These are phyloP conservation scores for Graptemys geographica DNA, from an alignment of 2,797 vertebrate genomes.

Conservation along the genomic window DNA sequence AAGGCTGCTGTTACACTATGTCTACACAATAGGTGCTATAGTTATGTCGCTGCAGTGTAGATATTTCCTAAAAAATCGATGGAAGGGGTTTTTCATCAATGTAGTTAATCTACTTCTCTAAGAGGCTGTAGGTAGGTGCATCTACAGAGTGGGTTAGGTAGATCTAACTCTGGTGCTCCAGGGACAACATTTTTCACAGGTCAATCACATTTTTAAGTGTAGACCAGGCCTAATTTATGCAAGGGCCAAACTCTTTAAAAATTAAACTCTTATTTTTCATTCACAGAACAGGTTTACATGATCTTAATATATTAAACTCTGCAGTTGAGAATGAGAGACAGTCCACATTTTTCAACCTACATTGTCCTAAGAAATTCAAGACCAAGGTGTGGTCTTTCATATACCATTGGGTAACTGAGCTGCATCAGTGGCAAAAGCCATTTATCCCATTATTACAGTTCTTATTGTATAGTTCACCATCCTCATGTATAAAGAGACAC, in stretches of 20 bases:
- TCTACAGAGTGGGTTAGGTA: no score
- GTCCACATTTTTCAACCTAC: background rate
- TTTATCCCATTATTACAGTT: background rate
- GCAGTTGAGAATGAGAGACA: background rate
- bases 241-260: conserved; percentile 48
- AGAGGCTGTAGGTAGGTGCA: no score
- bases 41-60: background rate
- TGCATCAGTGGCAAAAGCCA: background rate
- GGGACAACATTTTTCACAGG: background rate
- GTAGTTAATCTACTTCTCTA: no score
- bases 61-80: background rate
- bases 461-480: background rate
- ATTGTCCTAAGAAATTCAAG: accelerated
- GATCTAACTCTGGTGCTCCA: background rate
- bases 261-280: conserved; percentile 49
- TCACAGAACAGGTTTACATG: conserved; percentile 28
- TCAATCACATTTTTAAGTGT: background rate
- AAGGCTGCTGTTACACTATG: background rate
- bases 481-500: background rate
- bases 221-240: background rate
- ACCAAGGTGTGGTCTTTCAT: background rate
- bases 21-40: background rate
- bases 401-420: background rate
- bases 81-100: no score
- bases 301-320: background rate